These are phyloP conservation scores for Drosophila quadrilineata DNA, from an alignment of 1,140 invertebrate species.

Conservation along the genomic window DNA sequence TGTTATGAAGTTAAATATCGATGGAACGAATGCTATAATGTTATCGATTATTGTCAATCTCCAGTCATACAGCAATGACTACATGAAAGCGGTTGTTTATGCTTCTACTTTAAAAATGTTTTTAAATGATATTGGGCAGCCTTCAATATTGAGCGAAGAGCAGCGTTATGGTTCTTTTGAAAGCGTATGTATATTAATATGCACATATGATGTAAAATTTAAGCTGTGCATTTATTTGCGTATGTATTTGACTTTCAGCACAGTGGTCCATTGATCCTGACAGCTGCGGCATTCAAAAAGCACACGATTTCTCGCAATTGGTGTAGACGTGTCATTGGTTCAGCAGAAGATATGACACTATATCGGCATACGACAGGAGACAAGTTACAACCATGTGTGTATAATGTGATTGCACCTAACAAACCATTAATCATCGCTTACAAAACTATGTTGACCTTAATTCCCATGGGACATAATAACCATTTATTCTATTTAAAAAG, in stretches of 20 bases:
- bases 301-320: conserved; percentile 26
- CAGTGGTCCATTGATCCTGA: conserved; percentile 41
- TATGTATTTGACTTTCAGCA: conserved; percentile 15
- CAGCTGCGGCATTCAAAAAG: conserved; percentile 42
- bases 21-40: no score
- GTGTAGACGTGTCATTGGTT: conserved; percentile 31
- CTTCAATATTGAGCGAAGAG: conserved; percentile 26
- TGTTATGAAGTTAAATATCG: no score
- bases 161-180: conserved; percentile 31
- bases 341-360: conserved; percentile 10
- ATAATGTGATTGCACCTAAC: conserved; percentile 6
- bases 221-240: not conserved
- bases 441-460: conserved; percentile 24
- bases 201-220: no score
- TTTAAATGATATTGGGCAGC: conserved; percentile 60
- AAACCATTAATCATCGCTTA: not conserved
- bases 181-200: conserved; percentile 13
- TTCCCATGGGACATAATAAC: conserved; percentile 17
- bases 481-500: conserved; percentile 43
- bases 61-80: no score
- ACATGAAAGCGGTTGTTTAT: no score
- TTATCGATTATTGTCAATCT: no score
- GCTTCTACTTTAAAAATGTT: conserved; percentile 33
- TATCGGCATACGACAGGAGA: not conserved
- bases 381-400: not conserved